Evolutionary conservation across 2,113 vertebrate species (phyloP).

Genomic region (Nyctereutes procyonoides): DNA sequence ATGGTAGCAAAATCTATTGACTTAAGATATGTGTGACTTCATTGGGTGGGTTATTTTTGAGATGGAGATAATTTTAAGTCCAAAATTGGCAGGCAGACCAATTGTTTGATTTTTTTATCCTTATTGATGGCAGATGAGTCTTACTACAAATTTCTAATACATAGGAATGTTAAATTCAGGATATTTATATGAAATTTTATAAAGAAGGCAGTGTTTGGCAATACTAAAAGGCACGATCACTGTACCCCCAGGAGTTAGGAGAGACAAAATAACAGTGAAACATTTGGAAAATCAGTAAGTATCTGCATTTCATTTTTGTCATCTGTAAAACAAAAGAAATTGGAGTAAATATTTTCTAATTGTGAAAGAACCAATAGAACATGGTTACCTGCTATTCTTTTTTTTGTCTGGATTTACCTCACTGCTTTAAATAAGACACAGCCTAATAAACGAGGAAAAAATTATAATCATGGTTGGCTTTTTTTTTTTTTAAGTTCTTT

Average conservation of each 20-base stretch:
- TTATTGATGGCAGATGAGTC: background rate
- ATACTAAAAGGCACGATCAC: background rate
- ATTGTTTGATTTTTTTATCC: background rate
- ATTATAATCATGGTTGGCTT: background rate
- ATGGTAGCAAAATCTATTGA: background rate
- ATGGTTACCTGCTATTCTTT: background rate
- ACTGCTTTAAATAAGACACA: background rate
- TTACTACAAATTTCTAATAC: background rate
- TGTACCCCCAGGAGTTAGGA: background rate
- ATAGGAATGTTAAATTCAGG: background rate
- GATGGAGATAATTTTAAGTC: background rate
- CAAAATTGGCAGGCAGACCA: background rate
- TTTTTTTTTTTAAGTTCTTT: background rate
- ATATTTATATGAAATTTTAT: background rate
- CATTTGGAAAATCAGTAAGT: background rate
- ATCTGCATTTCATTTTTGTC: background rate
- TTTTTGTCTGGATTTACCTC: background rate
- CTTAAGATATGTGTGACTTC: background rate
- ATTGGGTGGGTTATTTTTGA: background rate
- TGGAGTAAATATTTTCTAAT: background rate
- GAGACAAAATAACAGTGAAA: background rate
- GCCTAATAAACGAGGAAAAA: background rate
- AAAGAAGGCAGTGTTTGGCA: background rate
- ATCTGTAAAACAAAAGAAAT: background rate
- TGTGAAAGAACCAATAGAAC: background rate